Percentiles rank a stretch among this genome's conserved stretches.
Conservation (phyloP, 2,113 vertebrate species). For the Leptobrachium ailaonicum region DNA sequence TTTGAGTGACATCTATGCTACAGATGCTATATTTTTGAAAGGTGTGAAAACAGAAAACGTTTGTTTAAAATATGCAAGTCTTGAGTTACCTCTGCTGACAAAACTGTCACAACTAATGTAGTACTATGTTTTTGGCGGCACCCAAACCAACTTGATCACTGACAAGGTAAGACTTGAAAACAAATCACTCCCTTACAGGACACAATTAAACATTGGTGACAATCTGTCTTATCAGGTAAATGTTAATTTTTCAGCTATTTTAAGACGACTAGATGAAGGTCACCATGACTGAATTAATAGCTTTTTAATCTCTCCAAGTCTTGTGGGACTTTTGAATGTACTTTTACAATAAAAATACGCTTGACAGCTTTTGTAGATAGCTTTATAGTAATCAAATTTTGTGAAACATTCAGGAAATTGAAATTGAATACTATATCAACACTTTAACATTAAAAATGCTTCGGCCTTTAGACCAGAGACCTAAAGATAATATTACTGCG, state of each 20-base stretch:
- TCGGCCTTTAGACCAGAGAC: too few species aligned
- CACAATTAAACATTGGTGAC: conserved; percentile 51
- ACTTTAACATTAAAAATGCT: too few species aligned
- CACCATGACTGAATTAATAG: conserved; percentile 47
- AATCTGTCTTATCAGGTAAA: conserved; percentile 39
- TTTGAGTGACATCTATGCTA: too few species aligned
- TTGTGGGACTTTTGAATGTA: not conserved
- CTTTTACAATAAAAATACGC: too few species aligned
- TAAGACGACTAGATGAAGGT: conserved; percentile 43
- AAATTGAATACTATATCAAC: not conserved
- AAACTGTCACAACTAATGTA: conserved; percentile 43
- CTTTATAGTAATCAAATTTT: not conserved
- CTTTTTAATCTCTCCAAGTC: conserved; percentile 33
- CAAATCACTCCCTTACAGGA: conserved; percentile 38
- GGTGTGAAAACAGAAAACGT: too few species aligned
- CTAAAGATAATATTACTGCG: too few species aligned
- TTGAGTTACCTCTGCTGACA: not conserved
- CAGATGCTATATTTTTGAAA: too few species aligned
- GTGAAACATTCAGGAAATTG: not conserved
- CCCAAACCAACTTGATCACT: conserved; percentile 44
- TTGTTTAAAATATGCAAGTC: too few species aligned
- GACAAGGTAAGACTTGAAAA: conserved; percentile 44
- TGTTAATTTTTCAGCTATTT: conserved; percentile 50
- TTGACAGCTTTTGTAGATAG: not conserved
- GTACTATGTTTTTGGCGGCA: conserved; percentile 40